A percentile compares a stretch with the other conserved stretches of the same genome.
phyloP scores from a whole-genome alignment of 2,113 vertebrate species.

The Bubalus kerabau region DNA sequence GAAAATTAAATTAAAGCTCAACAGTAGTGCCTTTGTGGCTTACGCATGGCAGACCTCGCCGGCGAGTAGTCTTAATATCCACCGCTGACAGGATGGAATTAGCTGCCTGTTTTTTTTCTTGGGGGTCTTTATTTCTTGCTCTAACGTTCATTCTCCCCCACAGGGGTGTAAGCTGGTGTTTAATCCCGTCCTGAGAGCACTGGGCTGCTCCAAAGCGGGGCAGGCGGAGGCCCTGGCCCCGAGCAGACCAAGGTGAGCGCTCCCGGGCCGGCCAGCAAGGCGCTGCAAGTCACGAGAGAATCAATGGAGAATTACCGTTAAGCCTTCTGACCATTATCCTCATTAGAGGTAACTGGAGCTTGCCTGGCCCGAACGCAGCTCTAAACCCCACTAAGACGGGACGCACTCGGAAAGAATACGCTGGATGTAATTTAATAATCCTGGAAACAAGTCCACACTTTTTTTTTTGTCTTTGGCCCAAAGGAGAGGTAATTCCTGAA shows the following conservation, averaged over 20 bases:
- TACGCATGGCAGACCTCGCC: slow-evolving; percentile 81
- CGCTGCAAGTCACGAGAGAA: slow-evolving; percentile 84
- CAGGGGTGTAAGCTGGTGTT: slow-evolving; percentile 82
- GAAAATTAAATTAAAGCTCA: slow-evolving; percentile 86
- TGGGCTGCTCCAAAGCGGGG: slow-evolving; percentile 75
- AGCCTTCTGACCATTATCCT: slow-evolving; percentile 94
- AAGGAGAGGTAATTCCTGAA: slow-evolving; percentile 67
- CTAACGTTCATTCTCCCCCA: slow-evolving; percentile 82
- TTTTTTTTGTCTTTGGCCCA: slow-evolving; percentile 77
- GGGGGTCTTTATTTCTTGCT: slow-evolving; percentile 68
- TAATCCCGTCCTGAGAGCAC: slow-evolving; percentile 88
- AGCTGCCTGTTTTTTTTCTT: slow-evolving; percentile 80
- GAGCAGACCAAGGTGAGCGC: slow-evolving; percentile 65
- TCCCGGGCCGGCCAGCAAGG: slow-evolving; percentile 80
- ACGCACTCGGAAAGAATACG: slow-evolving; percentile 84
- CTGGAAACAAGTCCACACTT: slow-evolving; percentile 89
- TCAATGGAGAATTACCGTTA: slow-evolving; percentile 91
- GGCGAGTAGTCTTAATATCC: slow-evolving; percentile 94
- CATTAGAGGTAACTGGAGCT: slow-evolving; percentile 92
- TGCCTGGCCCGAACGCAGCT: slow-evolving; percentile 81
- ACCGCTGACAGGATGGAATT: slow-evolving; percentile 99
- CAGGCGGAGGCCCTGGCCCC: slow-evolving; percentile 72
- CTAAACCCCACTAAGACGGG: slow-evolving; percentile 85
- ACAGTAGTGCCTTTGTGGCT: slow-evolving; percentile 94
- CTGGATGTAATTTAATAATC: slow-evolving; percentile 92